Evolutionary conservation across 2,888 invertebrate species (phyloP), one percentile per base, ranked within the genome.

Genomic region (Drosophila birchii): DNA sequence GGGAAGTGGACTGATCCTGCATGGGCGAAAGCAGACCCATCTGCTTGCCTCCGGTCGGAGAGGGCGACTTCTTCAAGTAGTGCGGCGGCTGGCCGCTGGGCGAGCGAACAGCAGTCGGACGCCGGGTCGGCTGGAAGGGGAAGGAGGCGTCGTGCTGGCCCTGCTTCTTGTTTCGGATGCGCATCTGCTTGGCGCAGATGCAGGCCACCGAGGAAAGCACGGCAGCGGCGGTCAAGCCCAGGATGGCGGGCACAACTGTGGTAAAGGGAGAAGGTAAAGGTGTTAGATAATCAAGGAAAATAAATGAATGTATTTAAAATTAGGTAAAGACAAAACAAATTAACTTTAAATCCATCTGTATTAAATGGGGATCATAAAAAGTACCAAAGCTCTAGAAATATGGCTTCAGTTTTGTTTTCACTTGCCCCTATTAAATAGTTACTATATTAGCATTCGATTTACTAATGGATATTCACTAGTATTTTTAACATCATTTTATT

Each of bases 41-140:
- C 58, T 92, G 91, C 68, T 92, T 92, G 66, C 89, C 90, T 79
- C 95, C 94, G 7, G 97, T 97, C 0, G 98, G 97, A 73, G 97
- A 97, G 0, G 98, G 97, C n/a, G 96, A 97, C 93, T 98, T 98
- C 93, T 97, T 97, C 91, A 98, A 93, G 93, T 97, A 97, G 92
- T 97, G 97, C 32, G 94, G 93, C 34, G 95, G 95, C 76, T 95
- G 95, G 16, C 96, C 96, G 59, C 96, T 96, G 0, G 97, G 97
- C 73, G 97, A 97, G 79, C 97, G 96, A 61, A 98, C 97, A 95
- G 93, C 93, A 16, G 92, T 93, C 88, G 92, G 92, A 93, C 92
- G 92, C 58, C 92, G 84, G 34, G 93, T 91, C 74, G 93, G 93
- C 83, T 93, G 92, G 71, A 93, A 93, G 68, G 92, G 92, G 62